Evolutionary conservation across 2,888 invertebrate genomes (phyloP).

Genomic region (Polydrusus cervinus): DNA sequence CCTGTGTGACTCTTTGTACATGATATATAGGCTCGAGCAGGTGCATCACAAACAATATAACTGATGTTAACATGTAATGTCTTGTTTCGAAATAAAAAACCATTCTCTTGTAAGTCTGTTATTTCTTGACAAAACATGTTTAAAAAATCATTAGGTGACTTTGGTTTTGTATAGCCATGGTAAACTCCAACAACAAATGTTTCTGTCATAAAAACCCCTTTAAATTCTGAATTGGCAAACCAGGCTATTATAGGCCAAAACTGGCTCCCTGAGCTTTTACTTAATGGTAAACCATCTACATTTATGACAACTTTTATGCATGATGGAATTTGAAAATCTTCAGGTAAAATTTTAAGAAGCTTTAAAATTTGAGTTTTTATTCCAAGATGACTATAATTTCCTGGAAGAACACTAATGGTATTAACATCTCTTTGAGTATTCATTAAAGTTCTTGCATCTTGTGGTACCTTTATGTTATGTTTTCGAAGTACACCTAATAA

Average conservation of each 20-base stretch:
- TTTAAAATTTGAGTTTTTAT: constrained; percentile 43
- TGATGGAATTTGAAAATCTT: constrained; percentile 30
- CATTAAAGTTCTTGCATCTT: constrained; percentile 35
- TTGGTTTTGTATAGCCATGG: background rate
- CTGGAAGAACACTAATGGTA: constrained; percentile 27
- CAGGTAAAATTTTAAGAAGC: constrained; percentile 41
- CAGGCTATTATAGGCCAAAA: constrained; percentile 59
- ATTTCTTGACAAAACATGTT: background rate
- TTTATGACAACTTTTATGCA: constrained; percentile 52
- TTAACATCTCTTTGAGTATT: constrained; percentile 34
- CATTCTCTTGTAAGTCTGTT: background rate
- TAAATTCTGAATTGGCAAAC: background rate
- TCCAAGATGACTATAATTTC: constrained; percentile 54
- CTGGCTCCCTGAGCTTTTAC: constrained; percentile 56
- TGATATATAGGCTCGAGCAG: constrained; percentile 57
- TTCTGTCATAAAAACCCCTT: background rate
- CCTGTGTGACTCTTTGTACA: constrained; percentile 56
- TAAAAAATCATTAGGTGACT: background rate
- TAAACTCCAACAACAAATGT: background rate
- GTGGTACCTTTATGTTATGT: constrained; percentile 30
- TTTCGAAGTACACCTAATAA: constrained; percentile 19
- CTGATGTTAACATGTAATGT: background rate
- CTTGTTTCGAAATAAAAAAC: background rate
- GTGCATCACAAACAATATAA: constrained; percentile 58
- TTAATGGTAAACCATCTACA: constrained; percentile 58